Percentiles rank a stretch among this genome's conserved stretches.
Conservation (phyloP, 2,113 vertebrate species). For the Tragelaphus scriptus region DNA sequence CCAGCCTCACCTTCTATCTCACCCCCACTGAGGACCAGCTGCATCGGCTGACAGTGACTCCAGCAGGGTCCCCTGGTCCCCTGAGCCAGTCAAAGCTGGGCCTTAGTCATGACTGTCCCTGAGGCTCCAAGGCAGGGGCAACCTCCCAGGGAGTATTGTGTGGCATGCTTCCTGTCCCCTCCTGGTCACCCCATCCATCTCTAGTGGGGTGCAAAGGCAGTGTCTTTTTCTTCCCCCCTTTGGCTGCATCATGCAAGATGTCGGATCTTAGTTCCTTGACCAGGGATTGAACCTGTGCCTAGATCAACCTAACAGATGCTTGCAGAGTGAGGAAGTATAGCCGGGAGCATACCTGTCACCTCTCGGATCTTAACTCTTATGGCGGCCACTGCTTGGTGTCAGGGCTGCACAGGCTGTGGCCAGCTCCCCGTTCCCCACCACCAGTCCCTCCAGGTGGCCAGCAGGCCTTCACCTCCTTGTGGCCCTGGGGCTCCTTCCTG, state of each 20-base stretch:
- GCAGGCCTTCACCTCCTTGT: background rate
- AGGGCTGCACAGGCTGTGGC: background rate
- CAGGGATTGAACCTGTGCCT: background rate
- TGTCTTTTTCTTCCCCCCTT: background rate
- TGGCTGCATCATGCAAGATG: background rate
- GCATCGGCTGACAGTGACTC: background rate
- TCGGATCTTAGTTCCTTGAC: background rate
- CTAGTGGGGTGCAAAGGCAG: background rate
- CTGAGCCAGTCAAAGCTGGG: too few relatives aligned
- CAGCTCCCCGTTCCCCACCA: background rate
- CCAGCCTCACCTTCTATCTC: background rate
- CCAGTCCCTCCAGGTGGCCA: background rate
- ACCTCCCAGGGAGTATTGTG: background rate
- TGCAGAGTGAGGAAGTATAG: background rate
- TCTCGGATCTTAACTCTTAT: background rate
- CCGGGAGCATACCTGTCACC: fast-evolving
- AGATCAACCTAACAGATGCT: background rate
- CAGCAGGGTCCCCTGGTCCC: background rate
- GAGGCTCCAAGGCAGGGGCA: background rate
- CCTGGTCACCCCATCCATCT: fast-evolving
- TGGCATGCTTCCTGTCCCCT: fast-evolving
- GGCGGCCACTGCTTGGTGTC: fast-evolving
- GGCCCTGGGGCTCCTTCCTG: background rate
- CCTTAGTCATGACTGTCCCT: background rate
- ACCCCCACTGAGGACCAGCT: background rate